Percentiles rank a stretch among this genome's conserved stretches.
Evolutionary conservation across 2,888 invertebrate species (phyloP).

Genomic region (Campaea margaritaria): DNA sequence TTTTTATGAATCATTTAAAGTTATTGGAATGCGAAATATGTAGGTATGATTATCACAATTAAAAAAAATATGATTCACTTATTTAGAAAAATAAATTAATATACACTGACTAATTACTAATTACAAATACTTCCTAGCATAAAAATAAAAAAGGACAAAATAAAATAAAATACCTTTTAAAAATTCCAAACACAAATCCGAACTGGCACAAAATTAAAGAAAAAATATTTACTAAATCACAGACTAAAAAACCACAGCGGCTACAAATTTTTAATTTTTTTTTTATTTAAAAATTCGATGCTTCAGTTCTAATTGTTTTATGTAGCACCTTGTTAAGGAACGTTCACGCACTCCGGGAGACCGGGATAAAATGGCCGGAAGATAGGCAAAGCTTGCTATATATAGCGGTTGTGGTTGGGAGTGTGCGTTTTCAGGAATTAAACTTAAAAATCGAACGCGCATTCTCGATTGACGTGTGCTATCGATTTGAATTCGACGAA

Average conservation of each 20-base stretch:
- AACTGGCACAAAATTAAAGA: slow-evolving; percentile 37
- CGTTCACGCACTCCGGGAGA: slow-evolving; percentile 38
- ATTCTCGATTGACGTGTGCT: slow-evolving; percentile 13
- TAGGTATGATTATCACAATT: no score
- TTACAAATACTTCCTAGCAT: no score
- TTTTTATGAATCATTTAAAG: no score
- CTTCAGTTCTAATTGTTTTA: slow-evolving; percentile 29
- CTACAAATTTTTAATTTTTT: no score
- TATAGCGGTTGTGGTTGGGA: slow-evolving; percentile 50
- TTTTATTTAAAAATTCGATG: no score
- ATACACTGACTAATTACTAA: no score
- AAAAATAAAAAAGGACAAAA: slow-evolving; percentile 14
- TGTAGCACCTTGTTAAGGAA: slow-evolving; percentile 52
- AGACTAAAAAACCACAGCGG: slow-evolving; percentile 7
- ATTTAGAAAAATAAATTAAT: no score
- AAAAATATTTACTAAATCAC: slow-evolving; percentile 35
- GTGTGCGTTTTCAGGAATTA: slow-evolving; percentile 42
- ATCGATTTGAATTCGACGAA: background rate
- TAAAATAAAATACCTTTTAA: slow-evolving; percentile 47
- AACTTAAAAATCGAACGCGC: slow-evolving; percentile 44
- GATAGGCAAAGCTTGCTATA: slow-evolving; percentile 60
- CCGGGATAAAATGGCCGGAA: slow-evolving; percentile 64
- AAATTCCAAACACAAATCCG: slow-evolving; percentile 40
- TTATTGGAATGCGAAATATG: no score
- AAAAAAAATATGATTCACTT: no score